phyloP scores from a whole-genome alignment of 1,140 invertebrate genomes.

The Asobara japonica region DNA sequence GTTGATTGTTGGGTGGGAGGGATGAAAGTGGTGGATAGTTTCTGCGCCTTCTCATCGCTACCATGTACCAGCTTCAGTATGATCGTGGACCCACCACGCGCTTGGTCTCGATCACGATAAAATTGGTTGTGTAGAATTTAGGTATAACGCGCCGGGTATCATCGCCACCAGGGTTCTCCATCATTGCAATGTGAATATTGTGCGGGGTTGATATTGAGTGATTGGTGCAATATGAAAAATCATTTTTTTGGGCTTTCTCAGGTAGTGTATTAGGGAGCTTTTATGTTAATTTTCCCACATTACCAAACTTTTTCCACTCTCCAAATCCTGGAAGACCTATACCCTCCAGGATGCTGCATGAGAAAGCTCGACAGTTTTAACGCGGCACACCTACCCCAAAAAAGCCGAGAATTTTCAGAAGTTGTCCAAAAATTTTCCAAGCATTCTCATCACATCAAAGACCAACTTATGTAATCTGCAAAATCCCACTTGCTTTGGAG shows the following conservation, averaged over 20 bases:
- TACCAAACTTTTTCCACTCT: not conserved
- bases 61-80: not conserved
- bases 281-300: not conserved
- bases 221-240: not conserved
- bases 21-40: not conserved
- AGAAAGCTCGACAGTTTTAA: too few relatives aligned
- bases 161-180: not conserved
- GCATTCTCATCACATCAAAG: not conserved
- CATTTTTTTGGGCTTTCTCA: not conserved
- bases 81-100: not conserved
- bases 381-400: too few relatives aligned
- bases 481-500: not conserved
- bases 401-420: too few relatives aligned
- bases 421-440: not conserved
- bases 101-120: not conserved
- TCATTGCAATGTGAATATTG: not conserved
- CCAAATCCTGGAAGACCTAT: too few relatives aligned
- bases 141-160: not conserved
- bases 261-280: not conserved
- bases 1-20: not conserved
- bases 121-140: not conserved
- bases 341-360: too few relatives aligned
- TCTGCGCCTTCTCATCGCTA: not conserved
- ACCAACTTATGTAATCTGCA: constrained; percentile 1
- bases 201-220: too few relatives aligned